Percentiles rank a stretch among this genome's conserved stretches.
Conservation (phyloP, 2,113 vertebrate genomes). For the Corythornis madagascariensis region DNA sequence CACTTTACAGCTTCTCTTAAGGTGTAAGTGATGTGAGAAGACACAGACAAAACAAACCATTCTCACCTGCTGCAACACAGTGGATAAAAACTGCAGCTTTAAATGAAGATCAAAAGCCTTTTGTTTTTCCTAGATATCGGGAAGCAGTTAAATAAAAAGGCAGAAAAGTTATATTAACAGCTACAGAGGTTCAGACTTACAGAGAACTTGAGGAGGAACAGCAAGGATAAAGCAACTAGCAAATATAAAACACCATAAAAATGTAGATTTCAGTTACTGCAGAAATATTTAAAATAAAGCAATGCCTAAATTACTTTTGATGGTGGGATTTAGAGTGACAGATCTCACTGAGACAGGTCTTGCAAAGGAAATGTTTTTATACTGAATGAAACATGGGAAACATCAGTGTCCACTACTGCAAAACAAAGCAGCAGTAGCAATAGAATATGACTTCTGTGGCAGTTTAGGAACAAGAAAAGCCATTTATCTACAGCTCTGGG, state of each 20-base stretch:
- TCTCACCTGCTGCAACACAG: constrained; percentile 86
- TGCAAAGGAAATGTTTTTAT: not conserved
- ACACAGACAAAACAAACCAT: constrained; percentile 21
- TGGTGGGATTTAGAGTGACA: not conserved
- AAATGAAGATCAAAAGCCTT: constrained; percentile 79
- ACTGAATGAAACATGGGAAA: not conserved
- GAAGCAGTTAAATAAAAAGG: constrained; percentile 66
- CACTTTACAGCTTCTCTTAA: constrained; percentile 39
- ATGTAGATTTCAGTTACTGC: not conserved
- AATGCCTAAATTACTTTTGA: not conserved
- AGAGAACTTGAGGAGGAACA: not conserved
- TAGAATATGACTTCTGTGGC: not conserved
- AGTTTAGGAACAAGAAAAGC: not conserved
- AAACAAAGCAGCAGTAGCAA: not conserved
- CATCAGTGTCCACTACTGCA: not conserved
- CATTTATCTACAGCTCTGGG: not conserved
- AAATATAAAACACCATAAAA: not conserved
- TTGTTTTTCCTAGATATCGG: constrained; percentile 72
- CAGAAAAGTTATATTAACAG: constrained; percentile 57
- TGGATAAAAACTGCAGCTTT: constrained; percentile 83
- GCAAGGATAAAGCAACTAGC: not conserved
- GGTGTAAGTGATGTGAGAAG: not conserved
- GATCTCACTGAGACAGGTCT: not conserved
- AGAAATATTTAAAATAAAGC: not conserved
- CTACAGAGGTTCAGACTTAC: constrained; percentile 16